These are phyloP conservation scores for Eriocheir sinensis DNA, from an alignment of 1,140 invertebrate genomes.

Conservation along the genomic window DNA sequence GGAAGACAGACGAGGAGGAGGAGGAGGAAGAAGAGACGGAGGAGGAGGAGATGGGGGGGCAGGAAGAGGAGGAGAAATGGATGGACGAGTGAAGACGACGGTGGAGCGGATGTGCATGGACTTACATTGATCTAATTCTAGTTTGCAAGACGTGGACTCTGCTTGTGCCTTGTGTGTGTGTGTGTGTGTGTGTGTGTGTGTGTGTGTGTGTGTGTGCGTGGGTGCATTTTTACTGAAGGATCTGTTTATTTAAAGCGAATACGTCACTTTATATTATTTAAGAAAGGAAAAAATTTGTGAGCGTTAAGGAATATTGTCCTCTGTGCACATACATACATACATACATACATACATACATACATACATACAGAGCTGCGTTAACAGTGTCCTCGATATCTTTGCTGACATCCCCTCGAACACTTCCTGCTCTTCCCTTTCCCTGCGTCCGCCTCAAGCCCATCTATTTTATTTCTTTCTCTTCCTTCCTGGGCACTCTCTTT, in stretches of 20 bases:
- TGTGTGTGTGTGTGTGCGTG: neutral
- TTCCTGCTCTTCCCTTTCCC: neutral
- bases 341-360: neutral
- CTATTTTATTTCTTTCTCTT: neutral
- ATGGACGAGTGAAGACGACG: too few species aligned
- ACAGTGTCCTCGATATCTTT: neutral
- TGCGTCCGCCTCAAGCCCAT: neutral
- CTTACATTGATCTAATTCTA: too few species aligned
- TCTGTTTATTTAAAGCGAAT: too few species aligned
- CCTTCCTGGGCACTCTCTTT: neutral
- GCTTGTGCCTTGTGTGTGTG: too few species aligned
- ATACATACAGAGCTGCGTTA: neutral
- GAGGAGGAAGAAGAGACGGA: neutral
- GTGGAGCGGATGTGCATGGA: too few species aligned
- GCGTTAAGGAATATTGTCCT: too few species aligned
- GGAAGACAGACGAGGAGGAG: neutral
- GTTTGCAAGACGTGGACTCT: too few species aligned
- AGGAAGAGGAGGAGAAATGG: too few species aligned
- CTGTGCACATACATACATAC: neutral
- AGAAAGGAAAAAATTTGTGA: too few species aligned
- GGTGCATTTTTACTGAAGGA: too few species aligned
- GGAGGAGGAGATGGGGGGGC: neutral
- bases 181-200: neutral
- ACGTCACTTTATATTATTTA: too few species aligned
- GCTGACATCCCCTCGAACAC: neutral